These are phyloP conservation scores for Hybognathus amarus DNA, from an alignment of 2,797 vertebrate genomes.

Conservation along the genomic window DNA sequence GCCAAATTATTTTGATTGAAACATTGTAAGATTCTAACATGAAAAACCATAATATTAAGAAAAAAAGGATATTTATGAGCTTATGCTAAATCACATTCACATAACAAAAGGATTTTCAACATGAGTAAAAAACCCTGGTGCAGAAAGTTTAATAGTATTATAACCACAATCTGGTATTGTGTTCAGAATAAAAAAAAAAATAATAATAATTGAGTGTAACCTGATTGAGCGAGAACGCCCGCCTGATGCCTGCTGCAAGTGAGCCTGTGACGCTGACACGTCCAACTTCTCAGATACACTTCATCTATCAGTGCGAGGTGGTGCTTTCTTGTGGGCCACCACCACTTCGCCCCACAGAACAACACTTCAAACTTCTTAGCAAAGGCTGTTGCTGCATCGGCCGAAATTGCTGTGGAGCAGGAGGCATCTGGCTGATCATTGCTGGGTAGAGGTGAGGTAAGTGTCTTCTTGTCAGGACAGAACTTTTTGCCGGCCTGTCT, in stretches of 20 bases:
- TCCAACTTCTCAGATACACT: conserved; percentile 95
- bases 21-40: neutral
- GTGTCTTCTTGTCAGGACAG: conserved; percentile 87
- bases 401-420: conserved; percentile 69
- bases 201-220: conserved; percentile 47
- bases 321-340: conserved; percentile 94
- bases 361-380: conserved; percentile 96
- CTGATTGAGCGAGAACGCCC: conserved; percentile 78
- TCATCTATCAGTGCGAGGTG: conserved; percentile 95
- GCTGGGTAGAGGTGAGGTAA: conserved; percentile 74
- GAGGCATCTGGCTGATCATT: conserved; percentile 69
- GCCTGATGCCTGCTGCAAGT: conserved; percentile 70
- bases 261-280: conserved; percentile 59
- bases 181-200: neutral
- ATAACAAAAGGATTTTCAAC: neutral
- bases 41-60: neutral
- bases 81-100: neutral
- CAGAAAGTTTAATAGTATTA: neutral
- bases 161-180: neutral
- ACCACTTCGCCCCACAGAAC: conserved; percentile 93
- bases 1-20: neutral
- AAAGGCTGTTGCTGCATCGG: conserved; percentile 84
- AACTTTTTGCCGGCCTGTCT: conserved; percentile 93
- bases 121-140: neutral
- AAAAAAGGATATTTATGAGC: neutral